A percentile compares a stretch with the other conserved stretches of the same genome.
Conservation (phyloP, 2,797 vertebrate genomes). For the Diceros bicornis region DNA sequence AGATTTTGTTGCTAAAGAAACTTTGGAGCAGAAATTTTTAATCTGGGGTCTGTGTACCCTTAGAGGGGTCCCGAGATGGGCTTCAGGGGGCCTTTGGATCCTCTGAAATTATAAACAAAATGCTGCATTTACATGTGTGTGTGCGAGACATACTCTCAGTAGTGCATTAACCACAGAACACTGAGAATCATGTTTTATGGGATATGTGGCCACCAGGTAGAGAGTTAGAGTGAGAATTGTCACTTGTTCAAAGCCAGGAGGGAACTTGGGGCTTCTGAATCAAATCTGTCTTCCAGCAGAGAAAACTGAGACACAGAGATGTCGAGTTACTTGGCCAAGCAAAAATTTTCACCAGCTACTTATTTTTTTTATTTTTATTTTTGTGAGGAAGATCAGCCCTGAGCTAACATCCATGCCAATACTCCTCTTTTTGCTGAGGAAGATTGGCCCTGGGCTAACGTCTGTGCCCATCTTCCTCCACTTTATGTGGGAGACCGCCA, state of each 20-base stretch:
- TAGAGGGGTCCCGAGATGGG: neutral
- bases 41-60: neutral
- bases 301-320: neutral
- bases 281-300: neutral
- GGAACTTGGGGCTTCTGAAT: neutral
- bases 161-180: neutral
- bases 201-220: neutral
- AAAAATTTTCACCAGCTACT: neutral
- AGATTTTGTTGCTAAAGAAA: neutral
- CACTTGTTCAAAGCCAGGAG: neutral
- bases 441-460: too few relatives aligned
- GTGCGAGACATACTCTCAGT: neutral
- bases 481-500: too few relatives aligned
- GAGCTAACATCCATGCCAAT: too few relatives aligned
- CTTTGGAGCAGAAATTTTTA: neutral
- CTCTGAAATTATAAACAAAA: neutral
- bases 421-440: too few relatives aligned
- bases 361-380: too few relatives aligned
- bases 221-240: neutral
- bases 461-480: too few relatives aligned
- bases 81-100: neutral
- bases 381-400: too few relatives aligned
- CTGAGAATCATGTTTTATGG: neutral
- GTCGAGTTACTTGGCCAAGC: neutral
- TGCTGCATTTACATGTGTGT: neutral